Percentiles rank a stretch among this genome's conserved stretches.
Conservation (phyloP, 2,113 vertebrate genomes). For the Paracanthobrama guichenoti region DNA sequence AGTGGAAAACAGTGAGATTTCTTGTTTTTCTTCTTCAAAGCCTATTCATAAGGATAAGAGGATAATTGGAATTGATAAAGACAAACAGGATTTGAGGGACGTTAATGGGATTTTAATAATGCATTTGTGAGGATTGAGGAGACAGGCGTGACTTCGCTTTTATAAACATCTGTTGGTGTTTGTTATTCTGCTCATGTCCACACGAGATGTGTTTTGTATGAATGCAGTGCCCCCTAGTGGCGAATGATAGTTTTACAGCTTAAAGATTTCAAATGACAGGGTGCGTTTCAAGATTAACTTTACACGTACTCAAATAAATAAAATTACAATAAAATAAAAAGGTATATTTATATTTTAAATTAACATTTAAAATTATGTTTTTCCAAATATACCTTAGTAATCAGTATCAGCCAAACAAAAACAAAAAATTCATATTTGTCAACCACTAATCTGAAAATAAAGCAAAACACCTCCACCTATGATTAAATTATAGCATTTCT, state of each 20-base stretch:
- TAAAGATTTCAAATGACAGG: not conserved
- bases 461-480: not conserved
- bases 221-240: conserved; percentile 69
- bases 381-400: not conserved
- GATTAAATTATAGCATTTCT: not conserved
- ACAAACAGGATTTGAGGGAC: conserved; percentile 34
- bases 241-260: not conserved
- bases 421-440: not conserved
- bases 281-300: not conserved
- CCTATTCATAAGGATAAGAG: conserved; percentile 18
- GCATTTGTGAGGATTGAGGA: not conserved
- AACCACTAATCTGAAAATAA: not conserved
- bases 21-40: not conserved
- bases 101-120: conserved; percentile 46
- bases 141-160: conserved; percentile 5
- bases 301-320: not conserved
- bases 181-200: not conserved
- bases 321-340: no score
- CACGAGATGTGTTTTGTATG: not conserved
- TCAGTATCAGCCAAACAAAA: not conserved
- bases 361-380: not conserved
- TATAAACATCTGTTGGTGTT: conserved; percentile 12
- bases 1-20: not conserved
- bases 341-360: no score
- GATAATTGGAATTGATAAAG: conserved; percentile 36